Evolutionary conservation across 2,888 invertebrate species (phyloP), one percentile per base, ranked within the genome.

Genomic region (Diplazon laetatorius): DNA sequence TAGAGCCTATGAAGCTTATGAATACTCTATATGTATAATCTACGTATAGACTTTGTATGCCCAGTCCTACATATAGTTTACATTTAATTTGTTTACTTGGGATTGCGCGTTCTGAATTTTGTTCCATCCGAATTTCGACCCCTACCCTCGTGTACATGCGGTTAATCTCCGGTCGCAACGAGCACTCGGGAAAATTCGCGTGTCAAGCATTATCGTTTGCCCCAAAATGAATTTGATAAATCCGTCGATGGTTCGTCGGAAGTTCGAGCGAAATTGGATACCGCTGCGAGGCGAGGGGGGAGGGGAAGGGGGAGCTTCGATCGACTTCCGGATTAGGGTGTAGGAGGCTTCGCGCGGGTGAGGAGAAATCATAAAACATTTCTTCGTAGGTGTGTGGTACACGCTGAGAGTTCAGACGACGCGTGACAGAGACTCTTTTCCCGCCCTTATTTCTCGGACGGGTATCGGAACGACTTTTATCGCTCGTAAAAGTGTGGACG

Each of bases 391-490:
- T 70, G 60, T 60, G 25, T 50, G 65, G 55, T 52, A 14, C 60
- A 37, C 22, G 30, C 62, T 8, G 50, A 65, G 65, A 70, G 78
- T 75, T 78, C 70, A 71, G 66, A 62, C 70, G 78, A 71, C 70
- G 66, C 75, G 70, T 75, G 74, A 78, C 66, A n/a, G n/a, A n/a
- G n/a, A n/a, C n/a, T n/a, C n/a, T n/a, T n/a, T n/a, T n/a, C n/a
- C n/a, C n/a, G n/a, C n/a, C n/a, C n/a, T n/a, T n/a, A n/a, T n/a
- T n/a, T n/a, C 75, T 65, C 66, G 60, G 16, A 57, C 25, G 62
- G 73, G 76, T 70, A 81, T 75, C 76, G 66, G 70, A 59, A 65
- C 62, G 77, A 81, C 79, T 82, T 82, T 82, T 82, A 82, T 82
- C 68, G 82, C 72, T 72, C 79, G 72, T 79, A 79, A 79, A 79